Conservation (phyloP, 1,140 invertebrate genomes). For the Eumaeus atala region DNA sequence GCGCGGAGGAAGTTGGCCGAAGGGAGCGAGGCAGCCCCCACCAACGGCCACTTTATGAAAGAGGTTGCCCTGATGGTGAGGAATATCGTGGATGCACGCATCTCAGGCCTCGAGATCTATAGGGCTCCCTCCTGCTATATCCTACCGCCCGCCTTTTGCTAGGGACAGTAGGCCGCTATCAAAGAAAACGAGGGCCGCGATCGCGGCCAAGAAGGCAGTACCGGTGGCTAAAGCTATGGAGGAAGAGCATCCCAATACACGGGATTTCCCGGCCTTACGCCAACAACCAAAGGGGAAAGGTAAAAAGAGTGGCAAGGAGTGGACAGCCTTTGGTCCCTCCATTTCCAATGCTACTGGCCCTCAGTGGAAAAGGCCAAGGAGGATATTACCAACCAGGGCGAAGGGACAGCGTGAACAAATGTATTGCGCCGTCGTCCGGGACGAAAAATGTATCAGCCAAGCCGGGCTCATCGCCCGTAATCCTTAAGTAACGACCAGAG, state of each 20-base stretch:
- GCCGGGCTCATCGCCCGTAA: no score
- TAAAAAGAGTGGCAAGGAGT: not conserved
- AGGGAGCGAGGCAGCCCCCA: not conserved
- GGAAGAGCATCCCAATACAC: no score
- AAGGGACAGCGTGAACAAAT: no score
- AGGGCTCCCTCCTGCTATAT: not conserved
- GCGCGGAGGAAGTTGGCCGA: not conserved
- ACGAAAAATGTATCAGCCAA: no score
- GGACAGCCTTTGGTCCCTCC: not conserved
- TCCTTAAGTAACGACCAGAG: not conserved
- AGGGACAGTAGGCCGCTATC: not conserved
- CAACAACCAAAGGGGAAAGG: no score
- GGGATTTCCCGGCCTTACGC: not conserved
- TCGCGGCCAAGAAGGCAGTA: not conserved
- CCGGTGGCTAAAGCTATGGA: not conserved
- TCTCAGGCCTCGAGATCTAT: not conserved
- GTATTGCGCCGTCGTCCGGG: not conserved
- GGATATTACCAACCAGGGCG: no score
- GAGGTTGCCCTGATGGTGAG: not conserved
- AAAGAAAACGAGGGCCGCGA: not conserved
- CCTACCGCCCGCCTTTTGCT: not conserved
- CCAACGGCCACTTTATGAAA: not conserved
- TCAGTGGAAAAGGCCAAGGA: not conserved
- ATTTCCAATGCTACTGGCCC: not conserved
- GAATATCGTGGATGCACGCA: not conserved